These are phyloP conservation scores for Acanthurus tractus DNA, from an alignment of 2,797 vertebrate genomes.

Conservation along the genomic window DNA sequence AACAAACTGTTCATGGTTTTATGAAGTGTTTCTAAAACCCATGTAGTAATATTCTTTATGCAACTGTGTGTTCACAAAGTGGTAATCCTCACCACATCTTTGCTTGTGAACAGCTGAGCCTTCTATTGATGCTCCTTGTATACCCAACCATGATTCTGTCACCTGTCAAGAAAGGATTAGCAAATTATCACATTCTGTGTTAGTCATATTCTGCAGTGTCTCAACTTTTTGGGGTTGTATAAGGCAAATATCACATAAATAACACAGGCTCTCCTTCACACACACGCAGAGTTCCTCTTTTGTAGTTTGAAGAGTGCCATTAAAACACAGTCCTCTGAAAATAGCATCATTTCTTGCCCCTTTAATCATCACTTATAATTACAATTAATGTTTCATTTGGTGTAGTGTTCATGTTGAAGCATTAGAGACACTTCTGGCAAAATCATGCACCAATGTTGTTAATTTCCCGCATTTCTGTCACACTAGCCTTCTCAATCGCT, in stretches of 20 bases:
- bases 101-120: too few relatives aligned
- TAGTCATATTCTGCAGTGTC: neutral
- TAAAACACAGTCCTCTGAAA: slow-evolving; percentile 27
- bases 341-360: neutral
- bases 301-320: slow-evolving; percentile 6
- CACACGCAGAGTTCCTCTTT: slow-evolving; percentile 1
- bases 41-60: too few relatives aligned
- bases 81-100: too few relatives aligned
- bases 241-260: neutral
- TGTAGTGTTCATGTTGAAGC: slow-evolving; percentile 30
- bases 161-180: too few relatives aligned
- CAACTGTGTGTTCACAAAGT: too few relatives aligned
- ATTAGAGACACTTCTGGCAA: slow-evolving; percentile 26
- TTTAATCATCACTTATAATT: slow-evolving; percentile 22
- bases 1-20: too few relatives aligned
- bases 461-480: slow-evolving; percentile 58
- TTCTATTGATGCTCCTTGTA: too few relatives aligned
- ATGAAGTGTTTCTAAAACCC: too few relatives aligned
- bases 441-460: slow-evolving; percentile 53
- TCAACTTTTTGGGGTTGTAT: neutral
- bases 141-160: too few relatives aligned
- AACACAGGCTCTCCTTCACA: neutral
- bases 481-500: slow-evolving; percentile 61
- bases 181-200: too few relatives aligned
- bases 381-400: slow-evolving; percentile 35